Percentiles rank a stretch among this genome's conserved stretches.
Evolutionary conservation across 2,797 vertebrate species (phyloP).

Genomic region (Propithecus deckenii): DNA sequence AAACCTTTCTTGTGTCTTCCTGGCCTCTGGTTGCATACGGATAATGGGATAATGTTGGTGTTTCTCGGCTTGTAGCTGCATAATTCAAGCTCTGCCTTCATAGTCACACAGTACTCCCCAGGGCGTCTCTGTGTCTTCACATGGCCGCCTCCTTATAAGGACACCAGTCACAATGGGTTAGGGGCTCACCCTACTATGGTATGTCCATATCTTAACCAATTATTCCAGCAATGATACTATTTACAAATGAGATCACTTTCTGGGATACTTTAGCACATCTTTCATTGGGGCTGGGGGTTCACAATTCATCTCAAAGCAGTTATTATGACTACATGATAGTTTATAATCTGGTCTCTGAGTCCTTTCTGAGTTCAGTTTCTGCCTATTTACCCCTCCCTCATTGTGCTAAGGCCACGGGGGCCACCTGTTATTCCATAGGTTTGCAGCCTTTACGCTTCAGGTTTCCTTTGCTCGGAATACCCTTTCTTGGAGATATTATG

Average conservation of each 20-base stretch:
- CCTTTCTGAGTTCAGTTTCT: not conserved
- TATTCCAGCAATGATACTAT: not conserved
- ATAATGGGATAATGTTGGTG: not conserved
- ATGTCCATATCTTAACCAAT: not conserved
- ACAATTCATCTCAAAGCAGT: not conserved
- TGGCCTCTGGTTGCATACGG: not conserved
- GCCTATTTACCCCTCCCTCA: not conserved
- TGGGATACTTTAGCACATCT: not conserved
- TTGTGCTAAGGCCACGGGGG: not conserved
- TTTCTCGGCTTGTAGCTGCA: not conserved
- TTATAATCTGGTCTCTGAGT: not conserved
- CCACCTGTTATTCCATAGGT: not conserved
- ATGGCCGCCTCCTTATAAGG: not conserved
- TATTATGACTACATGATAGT: not conserved
- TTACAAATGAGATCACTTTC: not conserved
- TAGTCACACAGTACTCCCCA: no score
- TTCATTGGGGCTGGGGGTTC: rapidly evolving
- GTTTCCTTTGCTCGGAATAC: not conserved
- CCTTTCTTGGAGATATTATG: not conserved
- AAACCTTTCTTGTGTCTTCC: not conserved
- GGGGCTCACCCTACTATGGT: not conserved
- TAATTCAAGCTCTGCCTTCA: not conserved
- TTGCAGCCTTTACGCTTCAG: not conserved
- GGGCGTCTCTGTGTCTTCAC: not conserved
- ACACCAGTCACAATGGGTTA: not conserved